A percentile compares a stretch with the other conserved stretches of the same genome.
Evolutionary conservation across 2,888 invertebrate species (phyloP).

Genomic region (Lasioglossum lativentre): DNA sequence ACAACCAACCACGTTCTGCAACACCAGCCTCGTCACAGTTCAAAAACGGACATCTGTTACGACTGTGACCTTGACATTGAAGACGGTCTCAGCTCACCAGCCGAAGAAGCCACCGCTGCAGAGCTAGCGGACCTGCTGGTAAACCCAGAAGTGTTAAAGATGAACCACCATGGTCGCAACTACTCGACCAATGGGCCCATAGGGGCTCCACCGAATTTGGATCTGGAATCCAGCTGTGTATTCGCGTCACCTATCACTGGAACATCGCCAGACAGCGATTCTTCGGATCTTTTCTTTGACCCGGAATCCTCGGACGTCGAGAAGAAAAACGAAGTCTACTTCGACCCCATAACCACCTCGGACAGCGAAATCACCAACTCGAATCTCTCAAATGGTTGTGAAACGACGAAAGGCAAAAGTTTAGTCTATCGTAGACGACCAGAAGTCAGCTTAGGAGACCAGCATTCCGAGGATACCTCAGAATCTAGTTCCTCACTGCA

Average conservation of each 20-base stretch:
- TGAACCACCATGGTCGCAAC: slow-evolving; percentile 78
- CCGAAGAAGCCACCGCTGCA: slow-evolving; percentile 85
- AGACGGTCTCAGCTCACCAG: slow-evolving; percentile 90
- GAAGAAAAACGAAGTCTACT: slow-evolving; percentile 71
- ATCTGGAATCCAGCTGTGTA: slow-evolving; percentile 85
- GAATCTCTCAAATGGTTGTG: slow-evolving; percentile 52
- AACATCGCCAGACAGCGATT: slow-evolving; percentile 84
- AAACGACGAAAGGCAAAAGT: neutral
- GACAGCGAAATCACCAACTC: slow-evolving; percentile 72
- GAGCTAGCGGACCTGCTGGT: slow-evolving; percentile 85
- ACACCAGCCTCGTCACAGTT: slow-evolving; percentile 85
- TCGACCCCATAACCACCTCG: slow-evolving; percentile 73
- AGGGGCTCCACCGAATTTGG: slow-evolving; percentile 76
- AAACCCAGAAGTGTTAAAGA: slow-evolving; percentile 75
- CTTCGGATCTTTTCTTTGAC: slow-evolving; percentile 81
- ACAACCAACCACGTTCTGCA: slow-evolving; percentile 80
- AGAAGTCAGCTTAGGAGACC: slow-evolving; percentile 14
- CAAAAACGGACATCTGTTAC: slow-evolving; percentile 80
- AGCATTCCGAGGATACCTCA: slow-evolving; percentile 73
- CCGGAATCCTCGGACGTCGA: slow-evolving; percentile 79
- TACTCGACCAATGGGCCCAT: slow-evolving; percentile 86
- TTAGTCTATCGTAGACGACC: slow-evolving; percentile 24
- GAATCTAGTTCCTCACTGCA: slow-evolving; percentile 71
- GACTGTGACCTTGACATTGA: slow-evolving; percentile 81
- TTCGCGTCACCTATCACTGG: slow-evolving; percentile 84